A percentile compares a stretch with the other conserved stretches of the same genome.
Conservation (phyloP, 2,888 invertebrate species). For the Sisyra terminalis region DNA sequence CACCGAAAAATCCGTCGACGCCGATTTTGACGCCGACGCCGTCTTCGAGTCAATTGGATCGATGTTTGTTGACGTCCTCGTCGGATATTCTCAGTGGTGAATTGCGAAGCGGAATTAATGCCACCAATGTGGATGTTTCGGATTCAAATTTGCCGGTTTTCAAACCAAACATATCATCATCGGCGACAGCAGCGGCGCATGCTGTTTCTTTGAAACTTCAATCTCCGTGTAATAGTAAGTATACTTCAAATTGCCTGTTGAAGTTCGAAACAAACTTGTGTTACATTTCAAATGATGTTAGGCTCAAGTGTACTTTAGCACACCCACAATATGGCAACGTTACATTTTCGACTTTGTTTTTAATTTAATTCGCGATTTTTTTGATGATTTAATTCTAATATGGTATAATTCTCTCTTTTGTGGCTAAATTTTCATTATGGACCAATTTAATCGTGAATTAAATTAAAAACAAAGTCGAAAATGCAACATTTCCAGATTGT, state of each 20-base stretch:
- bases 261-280: too few species aligned
- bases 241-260: background rate
- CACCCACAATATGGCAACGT: too few species aligned
- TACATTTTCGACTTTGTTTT: too few species aligned
- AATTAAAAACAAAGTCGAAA: too few species aligned
- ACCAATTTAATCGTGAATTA: too few species aligned
- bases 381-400: too few species aligned
- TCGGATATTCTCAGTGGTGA: slow-evolving; percentile 11
- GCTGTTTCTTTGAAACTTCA: slow-evolving; percentile 25
- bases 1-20: slow-evolving; percentile 43
- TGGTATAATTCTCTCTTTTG: too few species aligned
- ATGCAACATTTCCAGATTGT: too few species aligned
- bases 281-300: too few species aligned
- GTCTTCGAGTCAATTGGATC: slow-evolving; percentile 13
- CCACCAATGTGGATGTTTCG: slow-evolving; percentile 4
- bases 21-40: slow-evolving; percentile 18
- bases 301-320: too few species aligned
- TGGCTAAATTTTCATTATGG: too few species aligned
- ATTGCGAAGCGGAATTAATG: slow-evolving; percentile 8
- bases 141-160: background rate
- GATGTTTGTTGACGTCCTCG: slow-evolving; percentile 12
- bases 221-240: slow-evolving; percentile 34
- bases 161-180: background rate
- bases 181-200: slow-evolving; percentile 6
- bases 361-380: too few species aligned